Base-by-base conservation (phyloP, 2,888 invertebrate genomes). In the Carpatolechia fugitivella region DNA sequence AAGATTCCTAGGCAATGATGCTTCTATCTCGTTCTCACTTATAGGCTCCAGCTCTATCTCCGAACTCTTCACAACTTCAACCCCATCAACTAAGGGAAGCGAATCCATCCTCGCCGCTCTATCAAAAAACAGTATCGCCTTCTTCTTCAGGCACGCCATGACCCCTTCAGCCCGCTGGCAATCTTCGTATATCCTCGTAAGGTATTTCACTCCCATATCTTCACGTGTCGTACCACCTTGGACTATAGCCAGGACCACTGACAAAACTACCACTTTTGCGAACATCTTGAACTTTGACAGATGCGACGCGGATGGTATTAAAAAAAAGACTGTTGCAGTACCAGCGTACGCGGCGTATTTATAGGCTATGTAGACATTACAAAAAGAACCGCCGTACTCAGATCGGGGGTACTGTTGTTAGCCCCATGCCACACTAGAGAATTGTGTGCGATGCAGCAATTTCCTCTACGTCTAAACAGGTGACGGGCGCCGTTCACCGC, bases 61-160 rank as follows among this genome's bases (percentile, higher is more conserved):
- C 0, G 91, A 70, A 7, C 85, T 83, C 61, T 92, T 93, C 13
- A 94, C 91, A 14, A 95, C 91, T 65, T 93, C 93, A 3, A 95
- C 84, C 47, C 94, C 95, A 61, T 95, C 94, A 11, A 85, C 46
- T 30, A 90, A 54, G 0, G 90, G 88, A 62, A 91, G 92, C 16
- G 92, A 91, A 20, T 95, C 94, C 86, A 96, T 93, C 57, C 94
- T 91, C 0, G 94, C 92, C 24, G 95, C 91, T 49, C 96, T 91
- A 70, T 96, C 96, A 63, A 96, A 93, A 76, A 96, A 95, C 1
- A 94, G 85, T 56, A 96, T 93, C 0, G 95, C 95, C 74, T 95
- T 96, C 80, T 95, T 95, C 88, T 96, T 96, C 51, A 96, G 83
- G 74, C 96, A 96, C 20, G 94, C 93, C 52, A 94, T 85, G 52